phyloP scores from a whole-genome alignment of 1,140 invertebrate genomes.

The Microplitis demolitor region DNA sequence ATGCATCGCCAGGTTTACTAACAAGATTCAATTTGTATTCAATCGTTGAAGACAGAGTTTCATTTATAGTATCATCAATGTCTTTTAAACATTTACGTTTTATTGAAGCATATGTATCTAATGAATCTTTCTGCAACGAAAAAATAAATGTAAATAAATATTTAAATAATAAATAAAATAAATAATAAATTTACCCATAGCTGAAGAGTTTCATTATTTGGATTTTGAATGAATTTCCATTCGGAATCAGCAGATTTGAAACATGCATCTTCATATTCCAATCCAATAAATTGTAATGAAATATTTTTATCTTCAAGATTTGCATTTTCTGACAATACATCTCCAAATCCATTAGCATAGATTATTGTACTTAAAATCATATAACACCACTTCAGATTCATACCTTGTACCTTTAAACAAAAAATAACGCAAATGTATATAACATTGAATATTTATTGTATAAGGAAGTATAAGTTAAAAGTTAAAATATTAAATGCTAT shows the following conservation, averaged over 20 bases:
- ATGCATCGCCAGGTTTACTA: constrained; percentile 63
- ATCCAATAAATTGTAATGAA: constrained; percentile 43
- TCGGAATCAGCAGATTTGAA: constrained; percentile 38
- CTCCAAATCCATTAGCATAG: constrained; percentile 6
- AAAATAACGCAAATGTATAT: background rate
- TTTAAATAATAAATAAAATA: background rate
- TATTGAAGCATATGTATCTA: constrained; percentile 33
- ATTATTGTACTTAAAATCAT: constrained; percentile 33
- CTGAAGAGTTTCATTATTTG: constrained; percentile 34
- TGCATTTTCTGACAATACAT: too few relatives aligned
- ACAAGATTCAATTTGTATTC: constrained; percentile 46
- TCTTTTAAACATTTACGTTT: constrained; percentile 34
- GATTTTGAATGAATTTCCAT: constrained; percentile 46
- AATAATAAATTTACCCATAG: constrained; percentile 40
- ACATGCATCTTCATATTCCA: constrained; percentile 53
- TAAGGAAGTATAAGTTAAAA: too few relatives aligned
- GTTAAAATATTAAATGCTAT: background rate
- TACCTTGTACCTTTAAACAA: constrained; percentile 35
- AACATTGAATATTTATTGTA: too few relatives aligned
- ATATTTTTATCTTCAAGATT: constrained; percentile 20
- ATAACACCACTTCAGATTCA: constrained; percentile 42
- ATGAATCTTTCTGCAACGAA: constrained; percentile 38
- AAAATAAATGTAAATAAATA: constrained; percentile 1
- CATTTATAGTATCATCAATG: constrained; percentile 20
- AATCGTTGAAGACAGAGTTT: constrained; percentile 13